These are phyloP conservation scores for Drosophila longiperda DNA, from an alignment of 2,888 invertebrate genomes.

Conservation along the genomic window DNA sequence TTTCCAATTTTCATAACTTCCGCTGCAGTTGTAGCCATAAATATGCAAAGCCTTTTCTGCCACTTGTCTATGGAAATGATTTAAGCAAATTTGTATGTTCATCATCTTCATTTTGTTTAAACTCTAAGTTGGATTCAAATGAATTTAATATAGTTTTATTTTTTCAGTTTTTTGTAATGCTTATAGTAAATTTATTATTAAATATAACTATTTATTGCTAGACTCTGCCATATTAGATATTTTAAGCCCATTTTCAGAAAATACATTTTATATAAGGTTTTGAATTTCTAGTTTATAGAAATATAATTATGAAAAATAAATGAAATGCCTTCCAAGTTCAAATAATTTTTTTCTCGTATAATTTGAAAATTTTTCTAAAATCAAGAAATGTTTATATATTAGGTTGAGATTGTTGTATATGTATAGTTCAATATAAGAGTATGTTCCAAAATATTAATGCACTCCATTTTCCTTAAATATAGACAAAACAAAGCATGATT, in stretches of 20 bases:
- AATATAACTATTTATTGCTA: not conserved
- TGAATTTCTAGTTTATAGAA: not conserved
- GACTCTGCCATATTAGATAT: not conserved
- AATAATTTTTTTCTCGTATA: not conserved
- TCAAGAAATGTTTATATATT: not conserved
- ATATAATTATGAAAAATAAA: not conserved
- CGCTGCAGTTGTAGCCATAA: constrained; percentile 62
- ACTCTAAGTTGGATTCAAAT: constrained; percentile 28
- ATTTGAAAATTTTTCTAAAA: not conserved
- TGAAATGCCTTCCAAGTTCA: not conserved
- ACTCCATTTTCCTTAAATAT: not conserved
- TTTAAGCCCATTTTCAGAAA: not conserved
- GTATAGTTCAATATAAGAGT: not conserved
- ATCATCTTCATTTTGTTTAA: constrained; percentile 17
- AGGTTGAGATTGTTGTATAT: not conserved
- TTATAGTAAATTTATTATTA: not conserved
- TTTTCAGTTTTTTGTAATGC: not conserved
- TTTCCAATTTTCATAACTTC: constrained; percentile 75
- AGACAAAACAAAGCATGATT: not conserved
- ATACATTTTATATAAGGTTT: not conserved
- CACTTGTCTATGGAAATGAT: constrained; percentile 34
- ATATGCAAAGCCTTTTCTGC: constrained; percentile 60
- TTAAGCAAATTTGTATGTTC: constrained; percentile 17
- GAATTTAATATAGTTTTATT: constrained; percentile 15
- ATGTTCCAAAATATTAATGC: not conserved